Evolutionary conservation across 1,140 invertebrate species (phyloP).

Genomic region (Polypedilum vanderplanki): DNA sequence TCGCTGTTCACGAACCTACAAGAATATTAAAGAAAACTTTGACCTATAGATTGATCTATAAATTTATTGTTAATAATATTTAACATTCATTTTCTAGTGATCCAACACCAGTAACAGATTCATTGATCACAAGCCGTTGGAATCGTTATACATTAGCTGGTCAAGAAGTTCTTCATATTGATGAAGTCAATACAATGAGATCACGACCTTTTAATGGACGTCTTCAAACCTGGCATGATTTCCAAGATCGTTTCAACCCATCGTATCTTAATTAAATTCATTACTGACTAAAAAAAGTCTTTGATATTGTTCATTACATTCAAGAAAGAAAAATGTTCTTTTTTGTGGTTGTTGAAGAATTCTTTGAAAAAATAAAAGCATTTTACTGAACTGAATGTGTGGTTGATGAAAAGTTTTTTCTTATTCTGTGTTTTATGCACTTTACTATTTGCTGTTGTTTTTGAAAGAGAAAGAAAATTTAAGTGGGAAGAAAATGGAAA

Average conservation of each 20-base stretch:
- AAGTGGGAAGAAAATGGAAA: neutral
- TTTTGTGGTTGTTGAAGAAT: neutral
- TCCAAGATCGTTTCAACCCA: neutral
- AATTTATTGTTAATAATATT: too few species aligned
- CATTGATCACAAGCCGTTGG: neutral
- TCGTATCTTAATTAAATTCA: slow-evolving; percentile 6
- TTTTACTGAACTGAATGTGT: neutral
- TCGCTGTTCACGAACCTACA: too few species aligned
- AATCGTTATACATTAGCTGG: neutral
- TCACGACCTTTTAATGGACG: neutral
- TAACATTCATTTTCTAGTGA: slow-evolving; percentile 32
- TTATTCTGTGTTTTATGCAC: neutral
- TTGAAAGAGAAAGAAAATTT: neutral
- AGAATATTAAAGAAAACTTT: too few species aligned
- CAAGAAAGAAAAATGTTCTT: neutral
- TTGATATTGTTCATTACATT: neutral
- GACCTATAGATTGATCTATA: too few species aligned
- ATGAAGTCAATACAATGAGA: neutral
- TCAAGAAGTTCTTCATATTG: neutral
- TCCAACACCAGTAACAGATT: slow-evolving; percentile 4
- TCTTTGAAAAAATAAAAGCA: neutral
- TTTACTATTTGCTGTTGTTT: neutral
- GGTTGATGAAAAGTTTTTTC: neutral
- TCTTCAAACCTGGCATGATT: neutral
- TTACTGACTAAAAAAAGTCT: neutral